Evolutionary conservation across 2,113 vertebrate genomes (phyloP).

Genomic region (Plectropomus leopardus): DNA sequence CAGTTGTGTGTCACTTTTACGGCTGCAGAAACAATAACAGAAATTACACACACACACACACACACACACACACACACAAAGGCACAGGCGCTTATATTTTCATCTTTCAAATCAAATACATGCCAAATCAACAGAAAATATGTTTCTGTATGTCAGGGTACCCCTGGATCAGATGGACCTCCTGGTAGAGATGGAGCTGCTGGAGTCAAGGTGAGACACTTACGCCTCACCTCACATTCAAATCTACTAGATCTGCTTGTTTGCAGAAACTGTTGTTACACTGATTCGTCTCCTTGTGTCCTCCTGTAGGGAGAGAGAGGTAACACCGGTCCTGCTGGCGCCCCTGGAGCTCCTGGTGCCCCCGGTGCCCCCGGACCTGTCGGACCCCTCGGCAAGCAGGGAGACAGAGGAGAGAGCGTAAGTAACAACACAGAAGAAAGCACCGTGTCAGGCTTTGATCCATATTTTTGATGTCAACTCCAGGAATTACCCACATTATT

Average conservation of each 20-base stretch:
- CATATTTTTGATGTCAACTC: background rate
- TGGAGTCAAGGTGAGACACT: slow-evolving; percentile 90
- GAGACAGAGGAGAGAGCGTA: slow-evolving; percentile 96
- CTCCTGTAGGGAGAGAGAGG: slow-evolving; percentile 93
- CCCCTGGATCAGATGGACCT: slow-evolving; percentile 93
- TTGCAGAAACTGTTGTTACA: background rate
- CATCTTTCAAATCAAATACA: background rate
- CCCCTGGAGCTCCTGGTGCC: slow-evolving; percentile 92
- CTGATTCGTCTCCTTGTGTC: slow-evolving; percentile 22
- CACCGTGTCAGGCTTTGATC: background rate
- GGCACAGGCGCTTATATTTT: too few relatives aligned
- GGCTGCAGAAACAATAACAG: background rate
- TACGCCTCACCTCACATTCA: background rate
- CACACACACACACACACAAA: too few relatives aligned
- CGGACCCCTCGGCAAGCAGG: slow-evolving; percentile 96
- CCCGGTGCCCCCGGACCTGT: slow-evolving; percentile 92
- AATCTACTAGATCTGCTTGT: background rate
- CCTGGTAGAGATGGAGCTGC: slow-evolving; percentile 92
- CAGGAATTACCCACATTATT: background rate
- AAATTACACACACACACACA: too few relatives aligned
- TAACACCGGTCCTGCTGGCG: slow-evolving; percentile 91
- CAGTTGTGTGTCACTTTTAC: background rate
- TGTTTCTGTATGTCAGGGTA: slow-evolving; percentile 86
- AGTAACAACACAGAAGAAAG: slow-evolving; percentile 70
- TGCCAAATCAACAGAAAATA: background rate